Base-by-base conservation (phyloP, 2,113 vertebrate species). In the Cisticola juncidis region DNA sequence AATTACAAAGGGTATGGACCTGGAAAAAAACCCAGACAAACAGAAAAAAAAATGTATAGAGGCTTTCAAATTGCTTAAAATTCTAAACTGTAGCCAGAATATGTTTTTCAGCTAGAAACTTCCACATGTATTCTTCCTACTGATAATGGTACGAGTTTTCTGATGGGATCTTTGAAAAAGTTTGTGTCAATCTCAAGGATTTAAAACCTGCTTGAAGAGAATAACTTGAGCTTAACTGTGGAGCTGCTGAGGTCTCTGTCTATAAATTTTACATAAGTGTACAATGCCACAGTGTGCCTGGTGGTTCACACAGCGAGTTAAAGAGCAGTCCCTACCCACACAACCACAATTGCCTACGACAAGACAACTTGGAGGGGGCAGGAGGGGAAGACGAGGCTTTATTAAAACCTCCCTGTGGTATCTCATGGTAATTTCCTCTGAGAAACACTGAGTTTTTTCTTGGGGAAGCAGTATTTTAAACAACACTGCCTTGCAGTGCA, bases 191-290 rank as follows among this genome's bases (percentile, higher is more conserved):
- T 96, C 90, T 76, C 45, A 6, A 90, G 80, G 73, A 96, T 86
- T 76, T 93, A 81, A 94, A 90, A 86, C 23, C 69, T 86, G 28
- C 57, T 79, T 92, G 56, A 95, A 72, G 36, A 71, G 24, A 77
- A 8, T 69, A 95, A 86, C 68, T 68, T 56, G 45, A 86, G 76
- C 21, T 78, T 93, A 86, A 81, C 72, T 61, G 9, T 18, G 53
- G 69, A 90, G 76, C 80, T 81, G 28, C 65, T 91, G 38, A 65
- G 69, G 82, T 86, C 82, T 81, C 60, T 74, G 38, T 45, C 2
- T 33, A 85, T 95, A 79, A 91, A 94, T 92, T 94, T 94, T 92
- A 86, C 72, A 88, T 76, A 79, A 93, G 88, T 81, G 71, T 86
- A 74, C 66, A 58, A 5, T 84, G 54, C 84, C 61, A 73, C 69